phyloP scores from a whole-genome alignment of 53 echinoderm and acorn worm genomes.

The Patiria pectinifera region DNA sequence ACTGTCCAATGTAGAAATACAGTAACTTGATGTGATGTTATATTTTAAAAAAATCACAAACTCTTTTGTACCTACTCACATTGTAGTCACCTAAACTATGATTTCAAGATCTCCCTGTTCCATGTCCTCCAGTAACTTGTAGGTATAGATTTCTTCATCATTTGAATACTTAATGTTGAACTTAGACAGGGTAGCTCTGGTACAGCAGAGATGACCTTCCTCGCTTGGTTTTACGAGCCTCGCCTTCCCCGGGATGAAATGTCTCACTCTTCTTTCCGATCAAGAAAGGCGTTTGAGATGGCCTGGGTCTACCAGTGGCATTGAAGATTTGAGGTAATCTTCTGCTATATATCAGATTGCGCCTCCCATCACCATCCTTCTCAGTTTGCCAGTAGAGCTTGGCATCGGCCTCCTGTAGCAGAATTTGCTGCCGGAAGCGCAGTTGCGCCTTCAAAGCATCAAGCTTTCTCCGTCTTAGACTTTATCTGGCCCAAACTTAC shows the following conservation, averaged over 20 bases:
- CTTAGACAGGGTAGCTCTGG: conserved; percentile 61
- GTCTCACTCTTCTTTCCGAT: conserved; percentile 45
- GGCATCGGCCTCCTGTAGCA: conserved; percentile 53
- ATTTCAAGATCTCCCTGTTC: conserved; percentile 34
- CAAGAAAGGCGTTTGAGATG: conserved; percentile 30
- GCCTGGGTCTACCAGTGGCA: neutral
- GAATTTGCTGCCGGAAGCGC: conserved; percentile 57
- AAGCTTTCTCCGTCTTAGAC: conserved; percentile 53
- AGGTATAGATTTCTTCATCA: conserved; percentile 47
- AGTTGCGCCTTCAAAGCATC: conserved; percentile 66
- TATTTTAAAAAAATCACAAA: neutral
- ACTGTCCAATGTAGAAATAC: neutral
- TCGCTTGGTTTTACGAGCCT: conserved; percentile 38
- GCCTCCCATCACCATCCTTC: neutral
- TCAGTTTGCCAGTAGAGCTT: conserved; percentile 26
- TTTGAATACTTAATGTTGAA: conserved; percentile 61
- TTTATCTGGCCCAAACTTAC: conserved; percentile 20
- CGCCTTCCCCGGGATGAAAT: conserved; percentile 29
- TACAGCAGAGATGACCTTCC: conserved; percentile 62
- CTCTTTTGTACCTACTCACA: neutral
- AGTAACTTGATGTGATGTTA: neutral
- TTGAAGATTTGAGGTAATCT: conserved; percentile 48
- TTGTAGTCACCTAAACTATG: neutral
- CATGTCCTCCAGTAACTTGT: conserved; percentile 63
- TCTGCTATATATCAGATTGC: conserved; percentile 41